Evolutionary conservation across 2,797 vertebrate species (phyloP), one percentile per base, ranked within the genome.

Genomic region (Tokudaia tokunoshimensis): DNA sequence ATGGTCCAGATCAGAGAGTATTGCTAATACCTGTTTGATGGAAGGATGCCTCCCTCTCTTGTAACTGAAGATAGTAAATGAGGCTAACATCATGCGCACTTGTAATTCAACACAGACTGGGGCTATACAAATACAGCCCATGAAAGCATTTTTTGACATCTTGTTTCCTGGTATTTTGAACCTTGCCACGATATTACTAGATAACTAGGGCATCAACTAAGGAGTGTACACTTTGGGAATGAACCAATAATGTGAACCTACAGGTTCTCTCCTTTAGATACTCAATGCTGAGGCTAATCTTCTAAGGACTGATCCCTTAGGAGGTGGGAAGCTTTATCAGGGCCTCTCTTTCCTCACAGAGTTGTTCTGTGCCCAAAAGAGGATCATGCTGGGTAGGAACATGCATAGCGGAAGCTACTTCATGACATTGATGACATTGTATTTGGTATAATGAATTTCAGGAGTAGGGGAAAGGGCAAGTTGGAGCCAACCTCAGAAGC

Each of bases 81-180:
- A 89, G 7, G 55, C 59, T 91, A 75, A 78, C 50, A 55, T 15
- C 50, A 11, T 83, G 2, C 11, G 4, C 75, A 86, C 59, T 91
- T 67, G 4, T 65, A 37, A 87, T 72, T 72, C 78, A 41, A 0
- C 3, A 7, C 12, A 75, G 31, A 9, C 8, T 6, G 0, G 22
- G n/a, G 75, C 47, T 52, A 34, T n/a, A 80, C 26, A 70, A 34
- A 70, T 12, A 13, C 67, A 63, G 29, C 4, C 34, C 41, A 79
- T 9, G 41, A 72, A 92, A 80, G 15, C n/a, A n/a, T 94, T 96
- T 41, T 41, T 78, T 6, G 2, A 70, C 24, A 26, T 70, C 70
- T 87, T 82, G 14, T 65, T 65, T 92, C 52, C 52, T 83, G 22
- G 63, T 65, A 41, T 96, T 95, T 87, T 89, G 37, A 83, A 57